Evolutionary conservation across 2,113 vertebrate genomes (phyloP).

Genomic region (Pseudopipra pipra): DNA sequence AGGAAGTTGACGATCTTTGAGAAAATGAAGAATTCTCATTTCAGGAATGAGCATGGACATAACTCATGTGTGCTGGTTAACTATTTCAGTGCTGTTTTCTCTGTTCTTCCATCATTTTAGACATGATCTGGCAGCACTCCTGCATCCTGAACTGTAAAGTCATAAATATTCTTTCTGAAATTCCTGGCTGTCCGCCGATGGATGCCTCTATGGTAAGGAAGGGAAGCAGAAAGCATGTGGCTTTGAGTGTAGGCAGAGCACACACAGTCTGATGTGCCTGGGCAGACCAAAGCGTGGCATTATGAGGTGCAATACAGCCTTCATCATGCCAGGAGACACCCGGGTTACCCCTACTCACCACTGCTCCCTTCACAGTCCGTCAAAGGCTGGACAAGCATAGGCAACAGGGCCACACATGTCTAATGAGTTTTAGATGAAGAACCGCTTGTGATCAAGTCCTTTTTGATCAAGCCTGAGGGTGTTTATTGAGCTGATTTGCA

Average conservation of each 20-base stretch:
- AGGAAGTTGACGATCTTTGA: background rate
- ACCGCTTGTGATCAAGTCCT: background rate
- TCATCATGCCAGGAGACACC: background rate
- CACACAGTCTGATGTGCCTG: rapidly evolving
- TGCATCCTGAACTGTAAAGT: background rate
- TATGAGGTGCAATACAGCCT: background rate
- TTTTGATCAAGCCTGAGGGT: background rate
- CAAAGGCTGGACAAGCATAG: background rate
- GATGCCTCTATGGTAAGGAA: background rate
- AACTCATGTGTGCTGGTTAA: rapidly evolving
- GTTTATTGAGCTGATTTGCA: background rate
- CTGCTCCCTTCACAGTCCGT: background rate
- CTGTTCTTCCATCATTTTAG: background rate
- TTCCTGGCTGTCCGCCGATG: background rate
- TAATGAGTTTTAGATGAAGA: background rate
- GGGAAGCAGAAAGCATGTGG: background rate
- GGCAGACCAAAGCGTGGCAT: background rate
- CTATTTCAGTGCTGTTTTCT: background rate
- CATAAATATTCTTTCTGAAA: background rate
- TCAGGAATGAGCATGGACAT: rapidly evolving
- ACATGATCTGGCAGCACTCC: background rate
- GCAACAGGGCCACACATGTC: background rate
- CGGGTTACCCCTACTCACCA: background rate
- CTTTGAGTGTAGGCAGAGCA: background rate
- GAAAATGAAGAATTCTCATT: background rate